Evolutionary conservation across 2,797 vertebrate species (phyloP).

Genomic region (Capromys pilorides): DNA sequence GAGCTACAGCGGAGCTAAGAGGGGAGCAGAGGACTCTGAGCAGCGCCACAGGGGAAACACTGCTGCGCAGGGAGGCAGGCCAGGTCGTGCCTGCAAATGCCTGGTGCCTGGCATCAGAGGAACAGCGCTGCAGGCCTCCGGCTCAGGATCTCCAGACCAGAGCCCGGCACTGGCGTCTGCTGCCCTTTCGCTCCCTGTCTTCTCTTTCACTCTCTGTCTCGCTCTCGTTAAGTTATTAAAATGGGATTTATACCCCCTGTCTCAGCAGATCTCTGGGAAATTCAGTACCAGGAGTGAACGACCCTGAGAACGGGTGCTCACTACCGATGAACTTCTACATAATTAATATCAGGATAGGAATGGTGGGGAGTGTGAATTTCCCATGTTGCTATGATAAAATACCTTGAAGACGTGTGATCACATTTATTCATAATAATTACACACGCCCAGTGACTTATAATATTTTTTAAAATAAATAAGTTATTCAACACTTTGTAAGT

Average conservation of each 20-base stretch:
- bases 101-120: neutral
- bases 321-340: neutral
- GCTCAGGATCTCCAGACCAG: too few relatives aligned
- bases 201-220: neutral
- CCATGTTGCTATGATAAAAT: neutral
- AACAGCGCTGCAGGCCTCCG: too few relatives aligned
- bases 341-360: neutral
- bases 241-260: neutral
- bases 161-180: neutral
- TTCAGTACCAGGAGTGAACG: neutral
- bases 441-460: neutral
- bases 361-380: neutral
- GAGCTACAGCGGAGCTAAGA: neutral
- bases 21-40: neutral
- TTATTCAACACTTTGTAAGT: slow-evolving; percentile 13
- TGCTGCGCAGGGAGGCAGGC: neutral
- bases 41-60: neutral
- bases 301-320: neutral
- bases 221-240: neutral
- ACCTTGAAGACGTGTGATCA: neutral
- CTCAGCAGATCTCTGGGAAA: slow-evolving; percentile 20
- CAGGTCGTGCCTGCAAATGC: neutral
- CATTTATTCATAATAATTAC: neutral
- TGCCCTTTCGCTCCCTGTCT: neutral
- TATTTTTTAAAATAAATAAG: slow-evolving; percentile 8